Evolutionary conservation across 2,797 vertebrate genomes (phyloP).

Genomic region (Masticophis lateralis): DNA sequence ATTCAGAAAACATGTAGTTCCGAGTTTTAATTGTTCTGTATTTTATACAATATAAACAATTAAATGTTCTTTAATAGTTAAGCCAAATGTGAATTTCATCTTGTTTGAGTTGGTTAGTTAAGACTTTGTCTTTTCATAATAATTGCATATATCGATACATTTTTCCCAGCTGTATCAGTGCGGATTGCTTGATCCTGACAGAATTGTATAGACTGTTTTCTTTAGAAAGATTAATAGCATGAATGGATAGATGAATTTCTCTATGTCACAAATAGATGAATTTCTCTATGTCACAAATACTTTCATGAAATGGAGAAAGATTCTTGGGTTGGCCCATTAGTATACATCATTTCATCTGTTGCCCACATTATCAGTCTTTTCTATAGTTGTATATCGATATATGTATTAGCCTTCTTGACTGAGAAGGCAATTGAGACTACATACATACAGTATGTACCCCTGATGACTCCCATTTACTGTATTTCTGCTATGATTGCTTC

Average conservation of each 20-base stretch:
- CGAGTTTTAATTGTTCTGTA: no score
- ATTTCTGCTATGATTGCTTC: neutral
- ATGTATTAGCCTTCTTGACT: neutral
- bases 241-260: no score
- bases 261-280: no score
- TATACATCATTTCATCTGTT: neutral
- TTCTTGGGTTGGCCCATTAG: neutral
- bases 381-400: neutral
- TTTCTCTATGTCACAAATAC: neutral
- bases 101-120: neutral
- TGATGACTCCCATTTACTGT: neutral
- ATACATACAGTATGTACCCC: neutral
- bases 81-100: neutral
- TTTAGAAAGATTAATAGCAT: neutral
- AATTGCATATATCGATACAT: neutral
- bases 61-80: neutral
- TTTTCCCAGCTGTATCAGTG: neutral
- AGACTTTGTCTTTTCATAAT: neutral
- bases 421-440: rapidly evolving
- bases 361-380: neutral
- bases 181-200: neutral
- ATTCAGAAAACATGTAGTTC: no score
- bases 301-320: neutral
- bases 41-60: neutral
- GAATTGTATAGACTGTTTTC: neutral